Evolutionary conservation across 1,140 invertebrate species (phyloP).

Genomic region (Propsilocerus akamusi): DNA sequence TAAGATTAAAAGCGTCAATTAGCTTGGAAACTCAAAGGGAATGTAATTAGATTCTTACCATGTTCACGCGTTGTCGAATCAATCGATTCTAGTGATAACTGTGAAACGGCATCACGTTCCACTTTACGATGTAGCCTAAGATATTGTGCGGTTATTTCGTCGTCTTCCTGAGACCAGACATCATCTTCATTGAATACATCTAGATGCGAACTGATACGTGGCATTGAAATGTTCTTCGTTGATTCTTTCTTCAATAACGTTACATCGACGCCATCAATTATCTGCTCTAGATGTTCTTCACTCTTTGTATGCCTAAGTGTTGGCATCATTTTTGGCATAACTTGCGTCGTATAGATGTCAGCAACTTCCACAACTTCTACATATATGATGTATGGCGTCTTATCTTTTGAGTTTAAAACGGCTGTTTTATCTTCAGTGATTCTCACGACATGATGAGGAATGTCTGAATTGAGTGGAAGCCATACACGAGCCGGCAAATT

Average conservation of each 20-base stretch:
- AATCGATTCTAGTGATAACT: slow-evolving; percentile 76
- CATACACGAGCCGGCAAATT: slow-evolving; percentile 95
- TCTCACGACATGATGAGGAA: slow-evolving; percentile 78
- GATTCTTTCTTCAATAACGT: slow-evolving; percentile 26
- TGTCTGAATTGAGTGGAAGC: slow-evolving; percentile 83
- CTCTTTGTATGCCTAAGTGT: slow-evolving; percentile 77
- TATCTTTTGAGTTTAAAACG: slow-evolving; percentile 97
- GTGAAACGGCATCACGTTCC: slow-evolving; percentile 73
- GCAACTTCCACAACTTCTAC: slow-evolving; percentile 89
- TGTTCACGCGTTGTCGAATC: slow-evolving; percentile 58
- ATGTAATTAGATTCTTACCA: slow-evolving; percentile 10
- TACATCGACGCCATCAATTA: slow-evolving; percentile 25
- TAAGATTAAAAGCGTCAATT: not conserved
- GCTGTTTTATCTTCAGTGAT: slow-evolving; percentile 82
- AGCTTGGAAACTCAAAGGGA: not conserved
- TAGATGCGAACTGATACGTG: slow-evolving; percentile 8
- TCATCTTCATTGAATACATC: slow-evolving; percentile 26
- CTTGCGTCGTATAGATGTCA: slow-evolving; percentile 59
- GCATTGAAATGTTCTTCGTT: not conserved
- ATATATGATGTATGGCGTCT: slow-evolving; percentile 96
- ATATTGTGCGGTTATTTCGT: slow-evolving; percentile 50
- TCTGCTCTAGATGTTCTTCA: slow-evolving; percentile 45
- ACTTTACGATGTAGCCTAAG: slow-evolving; percentile 35
- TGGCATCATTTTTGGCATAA: slow-evolving; percentile 62
- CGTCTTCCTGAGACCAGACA: slow-evolving; percentile 85